These are phyloP conservation scores for Smutsia temminckii DNA, from an alignment of 2,797 vertebrate genomes.

Conservation along the genomic window DNA sequence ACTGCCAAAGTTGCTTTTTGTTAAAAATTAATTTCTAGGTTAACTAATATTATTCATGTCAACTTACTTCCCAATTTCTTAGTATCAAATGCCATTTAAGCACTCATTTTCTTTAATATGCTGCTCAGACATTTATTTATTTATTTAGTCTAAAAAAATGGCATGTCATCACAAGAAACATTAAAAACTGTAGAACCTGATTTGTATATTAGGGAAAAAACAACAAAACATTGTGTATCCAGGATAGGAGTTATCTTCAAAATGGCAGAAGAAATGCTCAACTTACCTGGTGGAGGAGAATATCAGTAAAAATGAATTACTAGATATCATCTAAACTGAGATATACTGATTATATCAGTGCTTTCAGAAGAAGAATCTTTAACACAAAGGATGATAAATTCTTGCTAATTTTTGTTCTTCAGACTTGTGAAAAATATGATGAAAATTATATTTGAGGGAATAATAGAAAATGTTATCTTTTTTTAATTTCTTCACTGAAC, in stretches of 20 bases:
- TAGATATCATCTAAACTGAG: background rate
- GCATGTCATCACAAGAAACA: background rate
- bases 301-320: background rate
- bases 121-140: background rate
- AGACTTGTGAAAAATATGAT: background rate
- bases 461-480: background rate
- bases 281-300: background rate
- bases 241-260: background rate
- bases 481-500: too few species aligned
- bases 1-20: background rate
- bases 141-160: background rate
- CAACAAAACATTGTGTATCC: background rate
- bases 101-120: background rate
- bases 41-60: background rate
- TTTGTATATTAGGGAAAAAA: background rate
- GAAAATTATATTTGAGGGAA: background rate
- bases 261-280: background rate
- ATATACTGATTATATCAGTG: background rate
- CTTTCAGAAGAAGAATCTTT: background rate
- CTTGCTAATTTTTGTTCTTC: background rate
- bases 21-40: constrained; percentile 3
- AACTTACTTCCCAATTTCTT: background rate
- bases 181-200: background rate
- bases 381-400: background rate
- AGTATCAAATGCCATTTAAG: background rate